A percentile compares a stretch with the other conserved stretches of the same genome.
Conservation (phyloP, 2,888 invertebrate genomes). For the Synergus japonicus region DNA sequence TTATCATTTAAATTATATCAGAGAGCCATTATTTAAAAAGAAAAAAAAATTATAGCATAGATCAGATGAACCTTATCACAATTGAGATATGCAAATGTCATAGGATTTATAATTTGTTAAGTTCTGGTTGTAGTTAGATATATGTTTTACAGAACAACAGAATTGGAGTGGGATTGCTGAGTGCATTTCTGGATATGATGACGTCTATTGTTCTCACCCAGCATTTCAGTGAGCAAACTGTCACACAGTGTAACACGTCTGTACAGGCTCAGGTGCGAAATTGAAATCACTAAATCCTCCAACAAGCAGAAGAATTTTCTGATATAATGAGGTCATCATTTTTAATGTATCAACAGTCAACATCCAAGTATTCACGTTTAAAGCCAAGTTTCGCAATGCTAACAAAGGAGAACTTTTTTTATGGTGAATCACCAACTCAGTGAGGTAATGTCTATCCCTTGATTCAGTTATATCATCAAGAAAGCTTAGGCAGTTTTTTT, state of each 20-base stretch:
- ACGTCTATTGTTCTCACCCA: background rate
- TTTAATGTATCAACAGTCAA: background rate
- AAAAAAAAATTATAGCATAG: background rate
- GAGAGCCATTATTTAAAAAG: background rate
- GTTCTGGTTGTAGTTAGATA: background rate
- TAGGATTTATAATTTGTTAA: background rate
- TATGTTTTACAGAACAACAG: background rate
- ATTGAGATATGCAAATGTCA: background rate
- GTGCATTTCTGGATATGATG: constrained; percentile 24
- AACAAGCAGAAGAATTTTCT: background rate
- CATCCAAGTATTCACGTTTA: background rate
- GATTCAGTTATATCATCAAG: background rate
- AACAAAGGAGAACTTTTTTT: background rate
- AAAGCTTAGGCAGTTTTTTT: background rate
- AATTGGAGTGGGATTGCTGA: background rate
- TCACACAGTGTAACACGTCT: background rate
- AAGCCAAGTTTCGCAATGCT: background rate
- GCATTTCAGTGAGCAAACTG: constrained; percentile 11
- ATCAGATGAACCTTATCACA: background rate
- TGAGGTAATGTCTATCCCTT: background rate
- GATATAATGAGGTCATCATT: background rate
- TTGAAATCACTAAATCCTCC: background rate
- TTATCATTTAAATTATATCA: no score
- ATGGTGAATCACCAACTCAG: background rate
- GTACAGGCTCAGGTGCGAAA: background rate